Percentiles rank a stretch among this genome's conserved stretches.
Conservation (phyloP, 2,797 vertebrate species). For the Cossypha polioptera region DNA sequence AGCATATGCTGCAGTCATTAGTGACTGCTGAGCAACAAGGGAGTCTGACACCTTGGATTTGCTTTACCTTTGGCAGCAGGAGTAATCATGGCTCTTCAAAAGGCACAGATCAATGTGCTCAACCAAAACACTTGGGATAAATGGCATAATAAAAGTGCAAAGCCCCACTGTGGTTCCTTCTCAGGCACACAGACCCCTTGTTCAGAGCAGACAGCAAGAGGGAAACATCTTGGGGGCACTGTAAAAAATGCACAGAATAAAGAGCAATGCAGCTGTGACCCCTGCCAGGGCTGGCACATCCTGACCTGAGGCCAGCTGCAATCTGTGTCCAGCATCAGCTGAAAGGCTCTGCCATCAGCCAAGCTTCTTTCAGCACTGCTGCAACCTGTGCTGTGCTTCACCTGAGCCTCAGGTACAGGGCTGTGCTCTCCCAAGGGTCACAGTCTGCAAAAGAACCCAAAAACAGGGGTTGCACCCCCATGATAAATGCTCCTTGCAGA, state of each 20-base stretch:
- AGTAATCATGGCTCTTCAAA: background rate
- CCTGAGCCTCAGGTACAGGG: background rate
- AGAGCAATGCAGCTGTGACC: background rate
- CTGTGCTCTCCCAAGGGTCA: background rate
- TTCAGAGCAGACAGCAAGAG: background rate
- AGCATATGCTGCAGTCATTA: slow-evolving; percentile 68
- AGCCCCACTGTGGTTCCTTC: background rate
- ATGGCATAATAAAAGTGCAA: background rate
- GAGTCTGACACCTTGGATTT: slow-evolving; percentile 44
- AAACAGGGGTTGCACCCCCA: background rate
- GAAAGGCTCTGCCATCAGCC: background rate
- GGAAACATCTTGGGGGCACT: background rate
- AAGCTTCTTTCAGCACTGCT: background rate
- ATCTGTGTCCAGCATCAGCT: background rate
- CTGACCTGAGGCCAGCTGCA: fast-evolving
- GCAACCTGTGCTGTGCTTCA: background rate
- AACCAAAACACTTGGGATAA: background rate
- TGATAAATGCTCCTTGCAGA: background rate
- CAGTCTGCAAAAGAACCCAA: background rate
- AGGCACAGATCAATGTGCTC: background rate
- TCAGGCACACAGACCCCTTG: background rate
- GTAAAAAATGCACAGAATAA: background rate
- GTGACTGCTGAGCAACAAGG: slow-evolving; percentile 51
- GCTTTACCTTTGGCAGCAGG: slow-evolving; percentile 23
- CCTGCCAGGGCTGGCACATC: background rate